These are phyloP conservation scores for Tetragnatha versicolor DNA, from an alignment of 1,140 invertebrate species.

Conservation along the genomic window DNA sequence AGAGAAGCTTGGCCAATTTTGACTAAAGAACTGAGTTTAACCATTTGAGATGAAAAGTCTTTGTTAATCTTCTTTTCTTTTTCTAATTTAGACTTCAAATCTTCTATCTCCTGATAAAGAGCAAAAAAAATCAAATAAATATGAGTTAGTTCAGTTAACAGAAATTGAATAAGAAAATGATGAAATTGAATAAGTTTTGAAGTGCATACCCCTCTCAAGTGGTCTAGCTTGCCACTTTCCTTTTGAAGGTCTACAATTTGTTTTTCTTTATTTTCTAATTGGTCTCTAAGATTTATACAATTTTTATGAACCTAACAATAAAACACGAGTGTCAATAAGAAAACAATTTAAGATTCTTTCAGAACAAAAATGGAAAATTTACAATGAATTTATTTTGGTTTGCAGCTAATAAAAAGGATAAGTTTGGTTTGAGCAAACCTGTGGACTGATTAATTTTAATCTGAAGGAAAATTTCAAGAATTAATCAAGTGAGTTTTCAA, in stretches of 20 bases:
- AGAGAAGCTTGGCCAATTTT: constrained; percentile 64
- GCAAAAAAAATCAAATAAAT: neutral
- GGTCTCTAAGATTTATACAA: constrained; percentile 44
- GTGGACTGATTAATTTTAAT: too few species aligned
- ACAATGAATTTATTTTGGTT: too few species aligned
- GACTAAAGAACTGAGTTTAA: constrained; percentile 63
- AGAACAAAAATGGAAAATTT: too few species aligned
- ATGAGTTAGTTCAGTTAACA: too few species aligned
- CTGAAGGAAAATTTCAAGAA: too few species aligned
- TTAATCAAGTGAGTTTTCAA: too few species aligned
- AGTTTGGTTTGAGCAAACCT: too few species aligned
- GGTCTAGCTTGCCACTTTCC: constrained; percentile 24
- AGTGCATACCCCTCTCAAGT: constrained; percentile 32
- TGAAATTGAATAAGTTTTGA: too few species aligned
- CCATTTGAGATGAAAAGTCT: constrained; percentile 61
- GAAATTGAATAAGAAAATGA: too few species aligned
- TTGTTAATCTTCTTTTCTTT: constrained; percentile 62
- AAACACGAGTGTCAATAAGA: neutral
- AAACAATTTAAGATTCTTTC: neutral
- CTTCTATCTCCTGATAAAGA: constrained; percentile 52
- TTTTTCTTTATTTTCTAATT: constrained; percentile 52
- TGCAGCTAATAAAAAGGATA: too few species aligned
- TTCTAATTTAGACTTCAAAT: constrained; percentile 59
- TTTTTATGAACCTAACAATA: constrained; percentile 39
- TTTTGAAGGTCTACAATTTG: constrained; percentile 46